These are phyloP conservation scores for Acanthosepion lycidas DNA, from an alignment of 2,888 invertebrate species.

Conservation along the genomic window DNA sequence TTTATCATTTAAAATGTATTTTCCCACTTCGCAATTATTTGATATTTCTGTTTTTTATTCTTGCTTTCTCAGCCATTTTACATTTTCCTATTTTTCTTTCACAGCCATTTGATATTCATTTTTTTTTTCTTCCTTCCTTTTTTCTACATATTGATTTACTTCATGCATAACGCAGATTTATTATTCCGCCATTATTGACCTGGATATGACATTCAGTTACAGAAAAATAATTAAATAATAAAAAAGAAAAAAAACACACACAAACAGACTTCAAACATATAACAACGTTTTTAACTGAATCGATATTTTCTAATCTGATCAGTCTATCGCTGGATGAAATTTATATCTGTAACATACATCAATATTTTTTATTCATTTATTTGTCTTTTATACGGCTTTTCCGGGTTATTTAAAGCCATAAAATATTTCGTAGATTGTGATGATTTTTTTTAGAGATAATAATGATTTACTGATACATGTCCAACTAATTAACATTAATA, in stretches of 20 bases:
- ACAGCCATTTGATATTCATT: neutral
- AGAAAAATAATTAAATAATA: neutral
- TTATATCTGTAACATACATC: neutral
- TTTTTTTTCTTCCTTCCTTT: neutral
- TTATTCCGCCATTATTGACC: neutral
- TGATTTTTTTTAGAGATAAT: too few relatives aligned
- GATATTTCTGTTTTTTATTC: too few relatives aligned
- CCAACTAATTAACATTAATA: too few relatives aligned
- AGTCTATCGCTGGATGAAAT: neutral
- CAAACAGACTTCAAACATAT: neutral
- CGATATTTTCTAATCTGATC: neutral
- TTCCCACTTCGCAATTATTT: too few relatives aligned
- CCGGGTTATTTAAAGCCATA: too few relatives aligned
- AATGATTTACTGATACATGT: too few relatives aligned
- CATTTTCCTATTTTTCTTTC: too few relatives aligned
- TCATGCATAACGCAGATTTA: neutral
- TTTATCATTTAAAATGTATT: too few relatives aligned
- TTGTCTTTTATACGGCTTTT: too few relatives aligned
- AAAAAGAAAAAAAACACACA: neutral
- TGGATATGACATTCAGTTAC: neutral
- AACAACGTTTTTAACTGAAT: neutral
- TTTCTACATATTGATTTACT: neutral
- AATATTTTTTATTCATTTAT: too few relatives aligned
- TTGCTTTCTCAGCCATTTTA: too few relatives aligned
- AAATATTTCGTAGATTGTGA: too few relatives aligned